Evolutionary conservation across 2,888 invertebrate species (phyloP), one percentile per base, ranked within the genome.

Genomic region (Diloba caeruleocephala): DNA sequence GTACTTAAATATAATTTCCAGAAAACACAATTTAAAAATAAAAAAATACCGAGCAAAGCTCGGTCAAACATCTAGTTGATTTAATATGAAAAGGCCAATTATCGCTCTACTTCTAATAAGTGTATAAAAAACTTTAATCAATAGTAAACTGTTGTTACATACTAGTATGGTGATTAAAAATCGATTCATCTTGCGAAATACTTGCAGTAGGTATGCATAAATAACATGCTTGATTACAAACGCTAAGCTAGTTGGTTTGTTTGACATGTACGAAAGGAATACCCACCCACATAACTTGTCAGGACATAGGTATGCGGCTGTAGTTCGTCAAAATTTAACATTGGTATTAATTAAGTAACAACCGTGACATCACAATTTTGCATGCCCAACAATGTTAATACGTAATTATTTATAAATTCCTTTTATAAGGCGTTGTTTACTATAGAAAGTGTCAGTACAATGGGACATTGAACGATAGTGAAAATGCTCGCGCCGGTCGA

Each of bases 381-480:
- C 49, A 67, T 61, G 61, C 62, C 43, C 57, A 68, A 67, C 57
- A 70, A 66, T 71, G 63, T 58, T 58, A 60, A 71, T 67, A 70
- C 70, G 66, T 78, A 79, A 78, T 83, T 71, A 75, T 60, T 76
- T 76, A 72, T 74, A 50, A 67, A 80, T 79, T 75, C 78, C 62
- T 46, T 62, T 66, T 61, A 63, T 72, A 84, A 74, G 82, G 79
- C 64, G 74, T 74, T 80, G 82, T 80, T 84, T 82, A 84, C 84
- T 84, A 86, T 88, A 91, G 92, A 92, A 92, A 92, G 92, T 88
- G 83, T 79, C 52, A 71, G 75, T 74, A 88, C 86, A 89, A 88
- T 88, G 79, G 79, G 72, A 82, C 87, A 84, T 84, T 87, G 84
- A 90, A 89, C 82, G 92, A 92, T 89, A 92, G 92, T 92, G 92